Conservation (phyloP, 2,797 vertebrate genomes). For the Pyrocephalus nanus region DNA sequence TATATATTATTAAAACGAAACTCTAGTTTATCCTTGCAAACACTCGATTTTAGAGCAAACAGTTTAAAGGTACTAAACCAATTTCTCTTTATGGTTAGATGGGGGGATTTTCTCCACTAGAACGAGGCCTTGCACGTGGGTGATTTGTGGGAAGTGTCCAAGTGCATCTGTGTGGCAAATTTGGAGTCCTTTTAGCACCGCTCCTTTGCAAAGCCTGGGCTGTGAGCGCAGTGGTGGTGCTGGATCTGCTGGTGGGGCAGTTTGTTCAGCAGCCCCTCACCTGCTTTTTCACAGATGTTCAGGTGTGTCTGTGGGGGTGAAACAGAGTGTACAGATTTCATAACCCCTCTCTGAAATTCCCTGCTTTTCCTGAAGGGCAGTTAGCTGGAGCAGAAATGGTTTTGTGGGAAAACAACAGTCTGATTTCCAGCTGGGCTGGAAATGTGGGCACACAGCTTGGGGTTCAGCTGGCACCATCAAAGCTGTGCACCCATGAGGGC, state of each 20-base stretch:
- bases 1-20: neutral
- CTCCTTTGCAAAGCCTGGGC: neutral
- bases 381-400: neutral
- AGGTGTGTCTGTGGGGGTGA: accelerated
- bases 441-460: neutral
- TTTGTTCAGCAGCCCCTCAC: neutral
- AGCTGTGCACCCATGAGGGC: neutral
- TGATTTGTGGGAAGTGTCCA: neutral
- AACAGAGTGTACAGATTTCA: neutral
- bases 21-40: neutral
- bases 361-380: neutral
- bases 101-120: neutral
- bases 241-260: neutral
- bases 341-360: neutral
- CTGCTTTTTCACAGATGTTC: neutral
- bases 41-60: neutral
- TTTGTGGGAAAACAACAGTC: neutral
- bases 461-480: neutral
- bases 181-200: neutral
- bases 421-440: neutral
- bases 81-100: neutral
- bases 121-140: neutral
- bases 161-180: neutral
- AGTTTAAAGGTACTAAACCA: neutral
- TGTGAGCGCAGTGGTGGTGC: neutral